These are phyloP conservation scores for Channa argus DNA, from an alignment of 2,113 vertebrate species.

Conservation along the genomic window DNA sequence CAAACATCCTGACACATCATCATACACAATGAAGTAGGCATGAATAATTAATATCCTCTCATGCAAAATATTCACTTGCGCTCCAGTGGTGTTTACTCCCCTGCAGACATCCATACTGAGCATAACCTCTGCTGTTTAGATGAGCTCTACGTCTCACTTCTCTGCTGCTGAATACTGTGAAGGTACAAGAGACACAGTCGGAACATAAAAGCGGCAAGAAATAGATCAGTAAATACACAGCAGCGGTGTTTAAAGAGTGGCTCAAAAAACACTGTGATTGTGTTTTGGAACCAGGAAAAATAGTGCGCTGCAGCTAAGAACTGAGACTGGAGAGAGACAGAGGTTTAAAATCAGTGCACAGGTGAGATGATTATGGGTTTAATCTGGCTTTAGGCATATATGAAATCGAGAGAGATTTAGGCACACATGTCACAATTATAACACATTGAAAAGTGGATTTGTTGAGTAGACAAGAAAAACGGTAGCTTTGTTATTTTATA, in stretches of 20 bases:
- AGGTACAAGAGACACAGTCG: constrained; percentile 77
- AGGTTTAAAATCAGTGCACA: constrained; percentile 12
- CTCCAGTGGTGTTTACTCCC: constrained; percentile 83
- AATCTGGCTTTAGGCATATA: constrained; percentile 16
- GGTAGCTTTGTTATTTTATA: neutral
- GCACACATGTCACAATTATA: neutral
- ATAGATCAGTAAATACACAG: constrained; percentile 77
- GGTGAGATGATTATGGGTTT: constrained; percentile 1
- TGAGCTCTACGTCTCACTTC: constrained; percentile 68
- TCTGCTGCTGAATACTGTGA: constrained; percentile 70
- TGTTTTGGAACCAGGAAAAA: constrained; percentile 57
- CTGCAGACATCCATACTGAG: constrained; percentile 84
- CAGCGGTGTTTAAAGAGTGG: constrained; percentile 68
- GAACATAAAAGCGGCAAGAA: constrained; percentile 74
- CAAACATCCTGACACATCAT: constrained; percentile 86
- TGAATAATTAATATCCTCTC: constrained; percentile 85
- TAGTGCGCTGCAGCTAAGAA: constrained; percentile 32
- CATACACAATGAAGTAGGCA: constrained; percentile 80
- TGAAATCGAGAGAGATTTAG: neutral
- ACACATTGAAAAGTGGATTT: neutral
- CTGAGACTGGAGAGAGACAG: constrained; percentile 14
- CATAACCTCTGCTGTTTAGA: constrained; percentile 81
- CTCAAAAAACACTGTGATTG: constrained; percentile 55
- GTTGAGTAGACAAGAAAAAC: neutral
- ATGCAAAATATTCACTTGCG: constrained; percentile 79